Conservation (phyloP, 2,888 invertebrate species). For the Patella depressa region DNA sequence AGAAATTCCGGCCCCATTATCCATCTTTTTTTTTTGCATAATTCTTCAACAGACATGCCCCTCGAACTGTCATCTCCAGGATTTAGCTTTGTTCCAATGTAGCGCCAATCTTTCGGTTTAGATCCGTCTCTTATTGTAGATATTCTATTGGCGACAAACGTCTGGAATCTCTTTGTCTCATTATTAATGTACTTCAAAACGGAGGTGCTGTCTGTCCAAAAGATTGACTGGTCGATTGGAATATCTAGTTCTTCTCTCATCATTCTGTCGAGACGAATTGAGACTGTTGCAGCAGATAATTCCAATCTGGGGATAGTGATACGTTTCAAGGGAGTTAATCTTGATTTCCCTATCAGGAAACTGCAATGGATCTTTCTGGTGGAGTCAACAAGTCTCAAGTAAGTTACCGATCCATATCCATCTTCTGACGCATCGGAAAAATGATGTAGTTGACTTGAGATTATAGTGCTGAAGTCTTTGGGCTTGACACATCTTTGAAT, state of each 20-base stretch:
- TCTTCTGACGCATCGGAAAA: constrained; percentile 26
- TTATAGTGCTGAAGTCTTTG: constrained; percentile 12
- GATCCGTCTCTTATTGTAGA: constrained; percentile 9
- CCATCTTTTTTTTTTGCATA: not conserved
- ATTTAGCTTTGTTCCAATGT: constrained; percentile 3
- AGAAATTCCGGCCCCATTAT: constrained; percentile 9
- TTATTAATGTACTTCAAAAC: constrained; percentile 14
- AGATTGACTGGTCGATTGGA: not conserved
- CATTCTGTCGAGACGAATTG: not conserved
- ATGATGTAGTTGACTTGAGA: constrained; percentile 23
- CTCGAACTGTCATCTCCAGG: constrained; percentile 6
- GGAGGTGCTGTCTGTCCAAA: not conserved
- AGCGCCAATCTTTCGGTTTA: not conserved
- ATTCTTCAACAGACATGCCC: not conserved
- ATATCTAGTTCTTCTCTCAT: not conserved
- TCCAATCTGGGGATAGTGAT: not conserved
- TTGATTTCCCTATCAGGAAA: not conserved
- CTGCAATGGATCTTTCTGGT: not conserved
- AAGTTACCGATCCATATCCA: not conserved
- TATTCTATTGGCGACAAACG: constrained; percentile 20
- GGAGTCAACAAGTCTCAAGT: not conserved
- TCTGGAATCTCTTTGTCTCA: constrained; percentile 13
- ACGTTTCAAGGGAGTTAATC: not conserved
- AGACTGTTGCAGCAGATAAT: not conserved
- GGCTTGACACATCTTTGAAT: constrained; percentile 22